Evolutionary conservation across 2,797 vertebrate genomes (phyloP).

Genomic region (Knipowitschia caucasica): DNA sequence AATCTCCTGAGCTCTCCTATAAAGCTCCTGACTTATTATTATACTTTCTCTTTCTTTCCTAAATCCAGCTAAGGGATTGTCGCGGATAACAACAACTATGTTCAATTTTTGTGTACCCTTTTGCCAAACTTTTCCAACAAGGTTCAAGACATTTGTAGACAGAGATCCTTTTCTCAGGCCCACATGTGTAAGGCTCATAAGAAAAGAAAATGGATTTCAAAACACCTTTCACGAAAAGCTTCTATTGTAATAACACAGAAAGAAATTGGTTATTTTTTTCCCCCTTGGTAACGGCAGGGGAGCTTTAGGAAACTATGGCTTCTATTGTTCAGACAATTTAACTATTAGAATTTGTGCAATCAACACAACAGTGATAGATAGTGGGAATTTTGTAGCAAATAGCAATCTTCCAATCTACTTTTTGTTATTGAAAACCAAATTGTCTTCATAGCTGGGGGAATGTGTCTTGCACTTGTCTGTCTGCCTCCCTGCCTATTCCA

Average conservation of each 20-base stretch:
- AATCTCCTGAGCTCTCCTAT: conserved; percentile 6
- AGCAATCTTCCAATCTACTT: conserved; percentile 15
- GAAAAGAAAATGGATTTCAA: conserved; percentile 73
- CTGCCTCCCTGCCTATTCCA: conserved; percentile 21
- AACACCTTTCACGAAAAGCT: conserved; percentile 48
- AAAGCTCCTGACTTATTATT: conserved; percentile 32
- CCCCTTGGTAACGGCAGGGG: conserved; percentile 14
- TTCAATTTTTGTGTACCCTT: conserved; percentile 45
- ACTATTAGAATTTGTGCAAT: conserved; percentile 39
- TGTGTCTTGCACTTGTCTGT: conserved; percentile 32
- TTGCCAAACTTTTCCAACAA: conserved; percentile 66
- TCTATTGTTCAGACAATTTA: conserved; percentile 20
- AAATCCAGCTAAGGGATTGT: conserved; percentile 69
- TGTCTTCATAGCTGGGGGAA: conserved; percentile 32
- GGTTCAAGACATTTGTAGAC: conserved; percentile 55
- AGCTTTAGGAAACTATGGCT: conserved; percentile 18
- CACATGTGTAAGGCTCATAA: conserved; percentile 61
- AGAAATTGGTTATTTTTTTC: conserved; percentile 47
- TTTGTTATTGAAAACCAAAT: conserved; percentile 26
- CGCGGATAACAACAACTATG: conserved; percentile 53
- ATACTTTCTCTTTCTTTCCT: conserved; percentile 40
- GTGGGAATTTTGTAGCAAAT: conserved; percentile 21
- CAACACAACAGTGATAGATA: conserved; percentile 35
- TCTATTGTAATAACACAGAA: conserved; percentile 44
- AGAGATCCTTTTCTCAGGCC: conserved; percentile 39